phyloP scores from a whole-genome alignment of 2,113 vertebrate genomes.

The Rattus rattus region DNA sequence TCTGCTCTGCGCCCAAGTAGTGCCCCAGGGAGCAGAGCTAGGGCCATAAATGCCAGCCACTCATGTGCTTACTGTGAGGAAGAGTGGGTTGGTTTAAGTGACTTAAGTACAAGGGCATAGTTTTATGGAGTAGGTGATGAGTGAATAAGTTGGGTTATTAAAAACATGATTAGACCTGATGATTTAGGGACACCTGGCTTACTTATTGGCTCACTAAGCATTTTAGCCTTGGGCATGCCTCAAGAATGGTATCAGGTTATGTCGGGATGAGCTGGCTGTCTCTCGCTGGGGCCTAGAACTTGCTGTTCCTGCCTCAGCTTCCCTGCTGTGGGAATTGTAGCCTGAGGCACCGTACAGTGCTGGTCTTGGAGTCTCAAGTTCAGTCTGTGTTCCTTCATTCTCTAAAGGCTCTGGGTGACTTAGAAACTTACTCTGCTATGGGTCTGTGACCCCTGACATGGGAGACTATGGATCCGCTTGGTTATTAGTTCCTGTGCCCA shows the following conservation, averaged over 20 bases:
- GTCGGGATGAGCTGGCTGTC: not conserved
- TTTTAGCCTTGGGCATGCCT: not conserved
- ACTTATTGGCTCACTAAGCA: not conserved
- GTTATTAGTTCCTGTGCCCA: not conserved
- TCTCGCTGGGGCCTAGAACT: not conserved
- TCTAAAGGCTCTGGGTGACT: not conserved
- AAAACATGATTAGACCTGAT: not conserved
- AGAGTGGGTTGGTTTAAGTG: not conserved
- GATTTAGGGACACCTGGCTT: not conserved
- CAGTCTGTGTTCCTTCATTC: not conserved
- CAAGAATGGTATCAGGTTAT: not conserved
- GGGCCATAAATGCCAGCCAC: not conserved
- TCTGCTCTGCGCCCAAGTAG: not conserved
- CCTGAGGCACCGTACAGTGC: not conserved
- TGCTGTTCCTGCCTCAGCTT: not conserved
- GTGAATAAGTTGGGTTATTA: not conserved
- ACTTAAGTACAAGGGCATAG: not conserved
- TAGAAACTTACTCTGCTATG: not conserved
- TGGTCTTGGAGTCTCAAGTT: not conserved
- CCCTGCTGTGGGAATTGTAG: too few relatives aligned
- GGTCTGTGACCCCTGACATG: not conserved
- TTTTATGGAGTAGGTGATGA: not conserved
- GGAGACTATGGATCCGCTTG: not conserved
- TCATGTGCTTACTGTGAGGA: not conserved
- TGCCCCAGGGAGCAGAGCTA: not conserved